These are phyloP conservation scores for Phyllotis vaccarum DNA, from an alignment of 2,797 vertebrate species.

Conservation along the genomic window DNA sequence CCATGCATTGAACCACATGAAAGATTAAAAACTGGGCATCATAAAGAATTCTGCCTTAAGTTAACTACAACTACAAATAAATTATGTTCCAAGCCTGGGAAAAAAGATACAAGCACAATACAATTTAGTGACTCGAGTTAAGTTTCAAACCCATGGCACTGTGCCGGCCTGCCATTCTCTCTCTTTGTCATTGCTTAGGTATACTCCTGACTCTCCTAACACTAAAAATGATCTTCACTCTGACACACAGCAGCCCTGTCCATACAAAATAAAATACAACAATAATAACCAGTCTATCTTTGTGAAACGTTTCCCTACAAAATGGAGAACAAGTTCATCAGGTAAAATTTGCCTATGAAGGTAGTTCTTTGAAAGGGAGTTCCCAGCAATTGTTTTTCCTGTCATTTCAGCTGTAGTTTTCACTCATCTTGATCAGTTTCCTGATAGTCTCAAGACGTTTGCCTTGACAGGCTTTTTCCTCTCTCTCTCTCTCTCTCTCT, in stretches of 20 bases:
- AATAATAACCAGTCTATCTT: not conserved
- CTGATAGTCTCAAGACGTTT: constrained; percentile 27
- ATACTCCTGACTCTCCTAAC: not conserved
- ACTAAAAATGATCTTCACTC: constrained; percentile 28
- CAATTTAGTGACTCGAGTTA: not conserved
- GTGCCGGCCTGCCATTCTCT: not conserved
- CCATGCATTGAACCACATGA: not conserved
- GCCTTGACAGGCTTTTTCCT: too few relatives aligned
- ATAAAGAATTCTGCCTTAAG: not conserved
- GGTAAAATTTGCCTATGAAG: not conserved
- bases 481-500: too few relatives aligned
- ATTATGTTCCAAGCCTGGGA: not conserved
- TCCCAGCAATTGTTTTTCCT: not conserved
- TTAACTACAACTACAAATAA: constrained; percentile 3
- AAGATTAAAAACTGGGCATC: not conserved
- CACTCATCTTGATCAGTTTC: not conserved
- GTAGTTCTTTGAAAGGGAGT: not conserved
- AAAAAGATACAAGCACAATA: not conserved
- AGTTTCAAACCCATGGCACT: not conserved
- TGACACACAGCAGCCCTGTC: not conserved
- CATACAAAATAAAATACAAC: not conserved
- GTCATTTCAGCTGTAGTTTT: constrained; percentile 35
- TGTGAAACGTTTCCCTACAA: not conserved
- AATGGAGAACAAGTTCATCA: not conserved
- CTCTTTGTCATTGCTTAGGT: not conserved